Base-by-base conservation (phyloP, 2,888 invertebrate species). In the Agrilus cyanescens region DNA sequence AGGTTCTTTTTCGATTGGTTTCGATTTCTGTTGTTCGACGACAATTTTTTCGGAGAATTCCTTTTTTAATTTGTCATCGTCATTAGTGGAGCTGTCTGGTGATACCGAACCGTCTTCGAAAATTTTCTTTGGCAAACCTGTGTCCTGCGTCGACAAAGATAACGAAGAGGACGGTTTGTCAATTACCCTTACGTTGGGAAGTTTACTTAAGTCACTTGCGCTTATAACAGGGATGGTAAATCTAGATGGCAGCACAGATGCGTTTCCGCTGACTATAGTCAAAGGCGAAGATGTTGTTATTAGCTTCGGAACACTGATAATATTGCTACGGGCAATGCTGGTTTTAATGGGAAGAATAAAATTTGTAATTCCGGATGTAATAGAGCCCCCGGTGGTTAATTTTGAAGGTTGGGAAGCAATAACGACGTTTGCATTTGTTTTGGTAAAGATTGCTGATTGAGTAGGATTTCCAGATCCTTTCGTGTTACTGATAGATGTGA, bases 91-190 rank as follows among this genome's bases (percentile, higher is more conserved):
- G 53, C 62, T 67, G 43, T 78, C 77, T 0, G 78, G 77, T 1
- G 78, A 78, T 1, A 75, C 73, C 0, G 73, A 76, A 10, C 44
- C 44, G 52, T 80, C 78, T 59, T 80, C 78, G 57, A 80, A 78
- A 55, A 79, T 78, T 58, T 79, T 79, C 6, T 76, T 78, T 1
- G 80, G 79, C 13, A 79, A 63, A 7, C 72, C 74, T 46, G 67
- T 75, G 54, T 75, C 79, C 53, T 75, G 74, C 1, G 71, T 65
- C 35, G 76, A 65, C 49, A 76, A 71, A 1, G 78, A 77, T 42
- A 67, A 48, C 4, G 65, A 60, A n/a, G 54, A 48, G 1, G 63
- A 61, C 4, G 65, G 63, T 51, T 68, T 53, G 69, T 74, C 51
- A 67, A 66, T 52, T 62, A 72, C 65, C 53, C 64, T 66, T 4